Conservation (phyloP, 2,888 invertebrate species). For the Aelia acuminata region DNA sequence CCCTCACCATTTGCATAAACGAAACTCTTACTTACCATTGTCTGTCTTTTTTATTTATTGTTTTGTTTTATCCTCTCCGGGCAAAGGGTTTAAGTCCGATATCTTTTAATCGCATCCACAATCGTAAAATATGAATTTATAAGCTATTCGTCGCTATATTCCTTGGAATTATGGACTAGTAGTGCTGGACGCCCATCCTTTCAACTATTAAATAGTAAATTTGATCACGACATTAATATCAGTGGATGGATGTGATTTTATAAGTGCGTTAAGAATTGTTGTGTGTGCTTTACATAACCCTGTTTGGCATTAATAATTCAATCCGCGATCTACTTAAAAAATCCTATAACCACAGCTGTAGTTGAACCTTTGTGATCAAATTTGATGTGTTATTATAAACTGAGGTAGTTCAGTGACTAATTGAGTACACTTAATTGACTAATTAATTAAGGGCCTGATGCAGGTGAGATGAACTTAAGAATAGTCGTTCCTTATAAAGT, state of each 20-base stretch:
- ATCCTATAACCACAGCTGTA: too few species aligned
- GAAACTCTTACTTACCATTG: slow-evolving; percentile 50
- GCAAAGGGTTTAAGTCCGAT: slow-evolving; percentile 21
- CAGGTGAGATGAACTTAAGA: too few species aligned
- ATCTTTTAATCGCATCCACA: slow-evolving; percentile 32
- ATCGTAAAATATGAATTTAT: slow-evolving; percentile 51
- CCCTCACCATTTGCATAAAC: slow-evolving; percentile 46
- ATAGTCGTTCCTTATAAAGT: too few species aligned
- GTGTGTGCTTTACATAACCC: too few species aligned
- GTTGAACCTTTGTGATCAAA: too few species aligned
- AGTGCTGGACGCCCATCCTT: not conserved
- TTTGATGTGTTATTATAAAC: too few species aligned
- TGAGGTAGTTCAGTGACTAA: too few species aligned
- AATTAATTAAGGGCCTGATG: too few species aligned
- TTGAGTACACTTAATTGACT: too few species aligned
- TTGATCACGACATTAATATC: not conserved
- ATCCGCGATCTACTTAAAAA: too few species aligned
- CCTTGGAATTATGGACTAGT: slow-evolving; percentile 20
- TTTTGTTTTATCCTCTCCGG: slow-evolving; percentile 33
- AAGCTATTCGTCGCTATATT: not conserved
- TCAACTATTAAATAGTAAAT: slow-evolving; percentile 3
- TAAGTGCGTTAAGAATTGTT: not conserved
- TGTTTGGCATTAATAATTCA: too few species aligned
- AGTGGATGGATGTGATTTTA: not conserved
- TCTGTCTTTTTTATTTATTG: slow-evolving; percentile 45